phyloP scores from a whole-genome alignment of 2,888 invertebrate genomes.

The Tenthredo distinguenda region DNA sequence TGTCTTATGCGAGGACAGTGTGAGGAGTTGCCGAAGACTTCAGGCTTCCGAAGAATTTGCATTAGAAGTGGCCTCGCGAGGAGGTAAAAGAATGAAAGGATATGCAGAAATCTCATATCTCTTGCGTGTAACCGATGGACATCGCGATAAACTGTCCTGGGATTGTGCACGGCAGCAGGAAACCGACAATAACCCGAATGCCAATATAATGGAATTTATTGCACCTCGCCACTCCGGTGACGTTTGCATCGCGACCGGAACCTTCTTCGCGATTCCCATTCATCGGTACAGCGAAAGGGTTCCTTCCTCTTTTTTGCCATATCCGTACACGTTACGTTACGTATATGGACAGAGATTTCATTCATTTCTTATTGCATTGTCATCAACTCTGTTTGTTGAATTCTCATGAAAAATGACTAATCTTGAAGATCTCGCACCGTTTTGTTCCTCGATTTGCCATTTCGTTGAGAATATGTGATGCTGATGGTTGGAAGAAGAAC shows the following conservation, averaged over 20 bases:
- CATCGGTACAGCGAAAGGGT: background rate
- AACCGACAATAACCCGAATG: slow-evolving; percentile 23
- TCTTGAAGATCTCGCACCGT: background rate
- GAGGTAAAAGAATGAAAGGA: background rate
- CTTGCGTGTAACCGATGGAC: slow-evolving; percentile 3
- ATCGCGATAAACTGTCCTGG: slow-evolving; percentile 1
- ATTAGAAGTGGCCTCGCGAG: background rate
- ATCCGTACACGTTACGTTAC: background rate
- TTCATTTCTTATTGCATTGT: background rate
- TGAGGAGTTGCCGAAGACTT: background rate
- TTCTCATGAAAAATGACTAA: background rate
- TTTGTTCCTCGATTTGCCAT: background rate
- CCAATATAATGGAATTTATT: slow-evolving; percentile 42
- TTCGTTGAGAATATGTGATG: background rate
- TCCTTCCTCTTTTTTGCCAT: background rate
- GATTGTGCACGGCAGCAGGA: background rate
- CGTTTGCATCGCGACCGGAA: slow-evolving; percentile 33
- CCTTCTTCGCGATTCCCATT: slow-evolving; percentile 2
- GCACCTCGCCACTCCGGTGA: background rate
- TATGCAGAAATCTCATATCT: slow-evolving; percentile 26
- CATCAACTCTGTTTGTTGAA: background rate
- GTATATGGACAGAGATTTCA: background rate
- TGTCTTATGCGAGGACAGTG: background rate
- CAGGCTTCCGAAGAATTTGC: background rate
- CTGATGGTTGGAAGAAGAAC: background rate